Evolutionary conservation across 2,113 vertebrate species (phyloP).

Genomic region (Gorilla gorilla): DNA sequence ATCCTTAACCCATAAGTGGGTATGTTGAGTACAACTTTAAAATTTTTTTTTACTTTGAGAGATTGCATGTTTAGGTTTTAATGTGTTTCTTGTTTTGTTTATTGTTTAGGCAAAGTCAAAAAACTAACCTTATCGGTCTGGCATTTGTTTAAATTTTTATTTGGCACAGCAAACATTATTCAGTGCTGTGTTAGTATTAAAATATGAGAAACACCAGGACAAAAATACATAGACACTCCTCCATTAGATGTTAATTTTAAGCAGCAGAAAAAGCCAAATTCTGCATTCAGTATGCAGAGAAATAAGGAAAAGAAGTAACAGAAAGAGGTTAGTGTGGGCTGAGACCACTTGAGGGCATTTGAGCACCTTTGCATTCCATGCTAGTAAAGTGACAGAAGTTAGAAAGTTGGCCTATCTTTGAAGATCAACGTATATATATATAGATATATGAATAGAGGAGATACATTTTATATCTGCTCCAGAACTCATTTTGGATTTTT

Average conservation of each 20-base stretch:
- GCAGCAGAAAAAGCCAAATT: neutral
- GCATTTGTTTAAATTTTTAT: constrained; percentile 20
- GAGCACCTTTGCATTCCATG: neutral
- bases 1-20: neutral
- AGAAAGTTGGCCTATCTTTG: neutral
- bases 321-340: neutral
- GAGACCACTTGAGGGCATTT: neutral
- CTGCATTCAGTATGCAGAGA: neutral
- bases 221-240: neutral
- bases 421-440: neutral
- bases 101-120: constrained; percentile 2
- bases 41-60: neutral
- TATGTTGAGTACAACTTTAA: neutral
- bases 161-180: neutral
- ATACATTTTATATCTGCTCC: neutral
- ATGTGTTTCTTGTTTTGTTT: neutral
- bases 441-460: neutral
- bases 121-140: neutral
- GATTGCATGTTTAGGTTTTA: neutral
- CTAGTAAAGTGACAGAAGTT: neutral
- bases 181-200: neutral
- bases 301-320: neutral
- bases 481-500: neutral
- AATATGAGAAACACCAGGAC: constrained; percentile 15
- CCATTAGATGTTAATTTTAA: neutral